Percentiles rank a stretch among this genome's conserved stretches.
These are phyloP conservation scores for Carassius auratus DNA, from an alignment of 2,113 vertebrate species.

Conservation along the genomic window DNA sequence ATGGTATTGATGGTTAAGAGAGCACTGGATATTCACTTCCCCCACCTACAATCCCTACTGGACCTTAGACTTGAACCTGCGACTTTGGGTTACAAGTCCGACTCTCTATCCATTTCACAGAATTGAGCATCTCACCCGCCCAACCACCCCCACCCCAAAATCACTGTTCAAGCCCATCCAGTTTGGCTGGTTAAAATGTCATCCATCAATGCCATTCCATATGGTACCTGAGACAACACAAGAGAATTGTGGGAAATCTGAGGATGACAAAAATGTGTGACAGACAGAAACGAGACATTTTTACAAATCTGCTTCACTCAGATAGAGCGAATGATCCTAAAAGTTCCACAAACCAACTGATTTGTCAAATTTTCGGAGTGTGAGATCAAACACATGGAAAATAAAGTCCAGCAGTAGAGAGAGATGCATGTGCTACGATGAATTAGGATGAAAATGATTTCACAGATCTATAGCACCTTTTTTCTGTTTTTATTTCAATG, in stretches of 20 bases:
- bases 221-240: conserved; percentile 57
- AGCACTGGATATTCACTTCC: no score
- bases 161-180: conserved; percentile 60
- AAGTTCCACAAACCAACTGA: background rate
- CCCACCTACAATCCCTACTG: no score
- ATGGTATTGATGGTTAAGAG: no score
- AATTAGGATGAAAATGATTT: conserved; percentile 72
- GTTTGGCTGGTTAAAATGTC: conserved; percentile 68
- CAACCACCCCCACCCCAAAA: background rate
- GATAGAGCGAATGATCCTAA: background rate
- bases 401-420: conserved; percentile 48
- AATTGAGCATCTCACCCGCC: no score
- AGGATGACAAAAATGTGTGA: conserved; percentile 25
- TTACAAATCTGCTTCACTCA: background rate
- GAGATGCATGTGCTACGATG: conserved; percentile 66
- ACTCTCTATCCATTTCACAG: no score
- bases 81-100: no score
- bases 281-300: conserved; percentile 12
- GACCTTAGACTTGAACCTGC: no score
- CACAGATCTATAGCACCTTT: conserved; percentile 72
- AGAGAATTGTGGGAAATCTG: conserved; percentile 27
- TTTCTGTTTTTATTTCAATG: conserved; percentile 63
- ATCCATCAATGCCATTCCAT: conserved; percentile 69
- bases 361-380: conserved; percentile 23
- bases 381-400: conserved; percentile 41